phyloP scores from a whole-genome alignment of 1,140 invertebrate genomes.

The Brachionus asplanchnoidis region DNA sequence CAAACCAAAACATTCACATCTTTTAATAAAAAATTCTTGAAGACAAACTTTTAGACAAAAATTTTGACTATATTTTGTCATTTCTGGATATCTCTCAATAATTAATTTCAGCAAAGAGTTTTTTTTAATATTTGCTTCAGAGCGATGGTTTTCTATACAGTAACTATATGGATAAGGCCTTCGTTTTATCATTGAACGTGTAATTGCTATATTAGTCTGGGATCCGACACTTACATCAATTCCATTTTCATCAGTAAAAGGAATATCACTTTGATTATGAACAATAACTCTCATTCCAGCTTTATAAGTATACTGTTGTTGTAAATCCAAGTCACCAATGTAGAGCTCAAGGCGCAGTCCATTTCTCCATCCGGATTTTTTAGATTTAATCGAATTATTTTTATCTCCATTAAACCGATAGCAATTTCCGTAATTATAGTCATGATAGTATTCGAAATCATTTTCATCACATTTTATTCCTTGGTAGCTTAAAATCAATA shows the following conservation, averaged over 20 bases:
- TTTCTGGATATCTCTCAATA: background rate
- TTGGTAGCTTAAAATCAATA: slow-evolving; percentile 26
- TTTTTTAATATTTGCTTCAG: background rate
- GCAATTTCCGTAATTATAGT: slow-evolving; percentile 42
- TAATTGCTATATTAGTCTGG: background rate
- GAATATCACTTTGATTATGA: background rate
- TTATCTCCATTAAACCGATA: slow-evolving; percentile 42
- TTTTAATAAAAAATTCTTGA: background rate
- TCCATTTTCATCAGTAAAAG: background rate
- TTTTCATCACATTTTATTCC: slow-evolving; percentile 37
- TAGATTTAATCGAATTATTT: background rate
- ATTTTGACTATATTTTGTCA: background rate
- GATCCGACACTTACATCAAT: background rate
- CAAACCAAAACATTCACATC: background rate
- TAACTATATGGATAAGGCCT: background rate
- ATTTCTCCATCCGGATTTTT: background rate
- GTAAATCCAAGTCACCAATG: background rate
- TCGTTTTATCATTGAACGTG: background rate
- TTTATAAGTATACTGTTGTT: background rate
- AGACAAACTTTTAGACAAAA: background rate
- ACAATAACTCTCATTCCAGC: background rate
- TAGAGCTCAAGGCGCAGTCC: background rate
- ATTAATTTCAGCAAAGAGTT: background rate
- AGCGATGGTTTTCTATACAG: background rate
- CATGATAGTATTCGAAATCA: slow-evolving; percentile 27